Evolutionary conservation across 1,140 invertebrate species (phyloP).

Genomic region (Ganaspis sp.): DNA sequence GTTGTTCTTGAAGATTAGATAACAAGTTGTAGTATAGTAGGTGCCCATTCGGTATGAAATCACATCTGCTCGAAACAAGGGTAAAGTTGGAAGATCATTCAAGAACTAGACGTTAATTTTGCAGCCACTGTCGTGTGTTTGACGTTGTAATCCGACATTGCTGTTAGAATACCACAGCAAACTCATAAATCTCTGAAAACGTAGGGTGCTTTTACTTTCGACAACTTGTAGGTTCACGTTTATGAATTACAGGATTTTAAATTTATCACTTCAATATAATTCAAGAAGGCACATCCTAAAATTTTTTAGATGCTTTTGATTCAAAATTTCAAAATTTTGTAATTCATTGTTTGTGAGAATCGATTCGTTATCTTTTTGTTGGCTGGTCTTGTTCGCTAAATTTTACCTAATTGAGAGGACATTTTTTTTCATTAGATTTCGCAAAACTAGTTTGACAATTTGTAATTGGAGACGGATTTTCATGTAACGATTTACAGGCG

Average conservation of each 20-base stretch:
- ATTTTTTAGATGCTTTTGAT: no score
- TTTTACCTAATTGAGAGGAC: no score
- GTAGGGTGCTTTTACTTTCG: slow-evolving; percentile 42
- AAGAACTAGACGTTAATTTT: slow-evolving; percentile 46
- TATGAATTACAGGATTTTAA: background rate
- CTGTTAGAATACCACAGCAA: slow-evolving; percentile 39
- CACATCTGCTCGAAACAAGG: slow-evolving; percentile 31
- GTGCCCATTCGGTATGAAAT: background rate
- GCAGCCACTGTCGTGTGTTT: slow-evolving; percentile 50
- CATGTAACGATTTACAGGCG: no score
- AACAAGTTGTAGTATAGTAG: background rate
- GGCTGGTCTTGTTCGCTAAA: no score
- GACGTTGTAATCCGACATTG: slow-evolving; percentile 46
- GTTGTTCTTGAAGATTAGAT: background rate
- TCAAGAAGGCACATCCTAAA: no score
- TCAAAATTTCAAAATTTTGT: no score
- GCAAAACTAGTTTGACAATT: no score
- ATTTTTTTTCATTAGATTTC: no score
- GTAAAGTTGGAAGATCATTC: background rate
- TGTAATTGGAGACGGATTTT: no score
- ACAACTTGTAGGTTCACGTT: background rate
- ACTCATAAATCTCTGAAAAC: slow-evolving; percentile 52
- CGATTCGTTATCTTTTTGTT: no score
- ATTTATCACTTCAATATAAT: no score
- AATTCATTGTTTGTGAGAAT: no score